Conservation (phyloP, 2,113 vertebrate species). For the Miniopterus natalensis region DNA sequence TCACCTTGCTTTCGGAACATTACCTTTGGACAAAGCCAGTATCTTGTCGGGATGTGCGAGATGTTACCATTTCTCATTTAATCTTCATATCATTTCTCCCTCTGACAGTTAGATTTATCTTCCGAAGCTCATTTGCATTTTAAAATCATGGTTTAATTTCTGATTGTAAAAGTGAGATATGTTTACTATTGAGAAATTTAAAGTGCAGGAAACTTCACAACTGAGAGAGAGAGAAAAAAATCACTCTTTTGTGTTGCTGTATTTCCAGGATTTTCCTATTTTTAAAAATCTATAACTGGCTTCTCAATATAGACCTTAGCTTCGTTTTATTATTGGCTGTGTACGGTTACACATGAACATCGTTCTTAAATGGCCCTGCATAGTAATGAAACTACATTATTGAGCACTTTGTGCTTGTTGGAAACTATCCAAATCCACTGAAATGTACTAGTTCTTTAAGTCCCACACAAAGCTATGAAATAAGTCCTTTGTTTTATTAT, state of each 20-base stretch:
- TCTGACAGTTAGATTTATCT: slow-evolving; percentile 63
- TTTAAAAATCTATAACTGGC: neutral
- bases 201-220: slow-evolving; percentile 31
- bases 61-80: slow-evolving; percentile 70
- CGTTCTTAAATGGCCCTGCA: neutral
- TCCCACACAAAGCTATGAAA: neutral
- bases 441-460: neutral
- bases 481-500: neutral
- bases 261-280: neutral
- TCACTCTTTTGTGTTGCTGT: neutral
- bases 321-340: neutral
- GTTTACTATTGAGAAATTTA: neutral
- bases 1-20: slow-evolving; percentile 20
- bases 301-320: neutral
- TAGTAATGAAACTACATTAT: neutral
- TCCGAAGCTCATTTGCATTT: slow-evolving; percentile 70
- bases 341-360: neutral
- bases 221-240: neutral
- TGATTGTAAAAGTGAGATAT: slow-evolving; percentile 58
- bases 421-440: neutral
- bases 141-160: slow-evolving; percentile 63
- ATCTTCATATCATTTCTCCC: slow-evolving; percentile 69
- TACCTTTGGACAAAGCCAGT: slow-evolving; percentile 19
- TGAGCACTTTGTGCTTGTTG: neutral
- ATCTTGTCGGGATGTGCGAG: slow-evolving; percentile 50